Base-by-base conservation (phyloP, 2,888 invertebrate species). In the Oligia latruncula region DNA sequence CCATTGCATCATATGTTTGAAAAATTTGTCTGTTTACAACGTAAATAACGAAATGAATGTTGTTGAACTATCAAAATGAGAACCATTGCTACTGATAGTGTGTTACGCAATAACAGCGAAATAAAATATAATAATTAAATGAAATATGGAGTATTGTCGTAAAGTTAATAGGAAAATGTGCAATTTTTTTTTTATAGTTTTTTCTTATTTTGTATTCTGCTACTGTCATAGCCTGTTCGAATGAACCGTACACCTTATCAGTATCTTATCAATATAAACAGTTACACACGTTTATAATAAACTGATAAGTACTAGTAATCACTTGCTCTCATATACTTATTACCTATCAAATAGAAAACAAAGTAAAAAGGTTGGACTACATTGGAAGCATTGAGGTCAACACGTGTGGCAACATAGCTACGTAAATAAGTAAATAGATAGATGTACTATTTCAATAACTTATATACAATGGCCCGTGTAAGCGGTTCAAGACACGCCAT, bases 381-480 rank as follows among this genome's bases (percentile, higher is more conserved):
- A 83, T 83, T 75, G 15, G 11, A 78, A 67, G 5, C 82, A 66
- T 72, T 78, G 43, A 89, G 86, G 87, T 78, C 81, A 88, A 77
- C 80, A 82, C 78, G 72, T 84, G 87, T 82, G 9, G 23, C 9
- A 23, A 52, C 15, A 52, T 64, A 71, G 78, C 66, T 83, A 81
- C 55, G 70, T 84, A 81, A 80, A 87, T 80, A 81, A 77, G 52
- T 81, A 77, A 81, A 83, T 46, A 46, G 11, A 40, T 76, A 66
- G 68, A 78, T 64, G 35, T 74, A 15, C 15, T 79, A 74, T 82
- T 77, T 71, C 76, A 78, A 82, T 82, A 78, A 65, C 65, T 76
- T 67, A 70, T 68, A 76, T 77, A 82, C 15, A 82, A 80, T 66
- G 9, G 64, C 11, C 43, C 23, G 55, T 60, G 67, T 79, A 74